Conservation (phyloP, 2,113 vertebrate genomes). For the Petrocephalus microphthalmus region DNA sequence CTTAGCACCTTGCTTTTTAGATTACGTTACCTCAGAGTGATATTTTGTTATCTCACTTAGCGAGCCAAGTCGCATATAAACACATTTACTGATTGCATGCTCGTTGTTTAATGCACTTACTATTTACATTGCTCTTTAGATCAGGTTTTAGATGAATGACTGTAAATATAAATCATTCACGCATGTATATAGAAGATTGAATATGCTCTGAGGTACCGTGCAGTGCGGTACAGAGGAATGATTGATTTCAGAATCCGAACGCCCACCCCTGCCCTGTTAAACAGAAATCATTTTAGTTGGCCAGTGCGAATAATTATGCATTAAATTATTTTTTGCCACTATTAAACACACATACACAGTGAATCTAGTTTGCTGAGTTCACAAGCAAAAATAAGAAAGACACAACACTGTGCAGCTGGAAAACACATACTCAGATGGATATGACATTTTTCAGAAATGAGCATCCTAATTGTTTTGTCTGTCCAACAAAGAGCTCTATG, state of each 20-base stretch:
- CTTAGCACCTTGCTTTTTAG: background rate
- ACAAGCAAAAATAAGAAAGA: background rate
- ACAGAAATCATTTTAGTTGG: background rate
- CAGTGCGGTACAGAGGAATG: background rate
- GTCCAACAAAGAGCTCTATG: background rate
- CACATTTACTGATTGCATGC: background rate
- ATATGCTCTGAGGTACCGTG: background rate
- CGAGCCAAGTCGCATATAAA: background rate
- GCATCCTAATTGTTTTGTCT: background rate
- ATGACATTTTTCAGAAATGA: background rate
- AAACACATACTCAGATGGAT: background rate
- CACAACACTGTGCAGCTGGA: background rate
- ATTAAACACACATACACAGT: background rate
- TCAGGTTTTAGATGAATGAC: background rate
- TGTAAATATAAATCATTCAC: background rate
- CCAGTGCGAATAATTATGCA: background rate
- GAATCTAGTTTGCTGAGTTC: background rate
- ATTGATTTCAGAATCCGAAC: background rate
- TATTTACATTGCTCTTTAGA: background rate
- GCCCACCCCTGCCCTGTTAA: background rate
- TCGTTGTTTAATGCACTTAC: background rate
- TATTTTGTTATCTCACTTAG: background rate
- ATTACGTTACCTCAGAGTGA: background rate
- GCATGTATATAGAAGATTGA: background rate
- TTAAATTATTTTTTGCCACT: slow-evolving; percentile 5